Evolutionary conservation across 1,140 invertebrate genomes (phyloP).

Genomic region (Drosophila paulistorum): DNA sequence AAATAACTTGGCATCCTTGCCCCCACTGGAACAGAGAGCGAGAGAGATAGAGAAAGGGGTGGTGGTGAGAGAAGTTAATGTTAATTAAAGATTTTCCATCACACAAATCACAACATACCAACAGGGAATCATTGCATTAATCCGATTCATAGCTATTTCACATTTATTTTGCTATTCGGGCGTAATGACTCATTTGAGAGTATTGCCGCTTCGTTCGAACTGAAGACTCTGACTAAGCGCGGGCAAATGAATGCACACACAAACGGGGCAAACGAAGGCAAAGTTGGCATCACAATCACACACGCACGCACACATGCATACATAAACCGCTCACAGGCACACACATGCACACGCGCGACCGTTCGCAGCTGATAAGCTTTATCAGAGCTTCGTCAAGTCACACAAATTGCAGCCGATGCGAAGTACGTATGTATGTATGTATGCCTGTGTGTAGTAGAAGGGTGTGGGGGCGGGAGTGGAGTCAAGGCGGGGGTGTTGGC

Average conservation of each 20-base stretch:
- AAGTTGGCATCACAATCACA: constrained; percentile 18
- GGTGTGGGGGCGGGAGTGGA: background rate
- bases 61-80: background rate
- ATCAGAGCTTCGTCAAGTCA: constrained; percentile 13
- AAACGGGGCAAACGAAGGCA: constrained; percentile 29
- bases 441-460: no score
- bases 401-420: background rate
- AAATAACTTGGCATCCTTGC: constrained; percentile 73
- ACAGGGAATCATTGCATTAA: constrained; percentile 69
- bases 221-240: constrained; percentile 52
- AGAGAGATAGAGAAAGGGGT: background rate
- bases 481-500: background rate
- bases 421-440: background rate
- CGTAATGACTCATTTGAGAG: constrained; percentile 57
- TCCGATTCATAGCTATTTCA: constrained; percentile 50
- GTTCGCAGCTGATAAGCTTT: constrained; percentile 7
- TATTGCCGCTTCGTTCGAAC: constrained; percentile 36
- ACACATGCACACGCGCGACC: constrained; percentile 5
- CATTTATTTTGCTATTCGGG: constrained; percentile 8
- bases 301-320: constrained; percentile 6
- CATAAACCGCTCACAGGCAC: background rate
- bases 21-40: constrained; percentile 47
- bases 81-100: background rate
- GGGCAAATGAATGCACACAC: constrained; percentile 42
- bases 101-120: constrained; percentile 40